Conservation (phyloP, 2,888 invertebrate species). For the Mythimna pallens region DNA sequence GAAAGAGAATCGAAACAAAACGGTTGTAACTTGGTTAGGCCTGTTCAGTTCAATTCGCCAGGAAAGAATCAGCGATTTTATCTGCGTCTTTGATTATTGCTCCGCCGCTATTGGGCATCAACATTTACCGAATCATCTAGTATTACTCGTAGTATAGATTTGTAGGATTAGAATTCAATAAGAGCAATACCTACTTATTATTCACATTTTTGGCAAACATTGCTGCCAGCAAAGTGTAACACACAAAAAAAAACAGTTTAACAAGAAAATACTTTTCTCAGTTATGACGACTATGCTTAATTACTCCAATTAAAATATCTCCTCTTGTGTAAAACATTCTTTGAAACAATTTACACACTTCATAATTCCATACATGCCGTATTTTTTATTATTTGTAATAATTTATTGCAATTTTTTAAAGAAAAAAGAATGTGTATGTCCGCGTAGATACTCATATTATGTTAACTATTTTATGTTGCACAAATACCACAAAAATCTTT, state of each 20-base stretch:
- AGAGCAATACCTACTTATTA: neutral
- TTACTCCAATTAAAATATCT: slow-evolving; percentile 60
- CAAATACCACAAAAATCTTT: neutral
- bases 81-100: too few species aligned
- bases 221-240: slow-evolving; percentile 22
- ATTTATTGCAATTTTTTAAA: slow-evolving; percentile 37
- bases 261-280: slow-evolving; percentile 40
- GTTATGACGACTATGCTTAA: slow-evolving; percentile 49
- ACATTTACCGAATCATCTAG: too few species aligned
- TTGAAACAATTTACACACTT: slow-evolving; percentile 49
- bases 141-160: too few species aligned
- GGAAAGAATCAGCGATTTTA: too few species aligned
- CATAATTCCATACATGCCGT: slow-evolving; percentile 32
- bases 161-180: neutral
- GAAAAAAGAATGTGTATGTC: slow-evolving; percentile 5
- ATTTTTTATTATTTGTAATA: slow-evolving; percentile 46
- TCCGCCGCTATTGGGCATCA: too few species aligned
- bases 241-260: slow-evolving; percentile 12
- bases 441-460: slow-evolving; percentile 10
- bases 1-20: too few species aligned
- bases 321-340: slow-evolving; percentile 43
- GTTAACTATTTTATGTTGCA: slow-evolving; percentile 19
- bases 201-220: neutral
- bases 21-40: too few species aligned
- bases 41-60: too few species aligned